Base-by-base conservation (phyloP, 2,797 vertebrate species). In the Esox masquinongy region DNA sequence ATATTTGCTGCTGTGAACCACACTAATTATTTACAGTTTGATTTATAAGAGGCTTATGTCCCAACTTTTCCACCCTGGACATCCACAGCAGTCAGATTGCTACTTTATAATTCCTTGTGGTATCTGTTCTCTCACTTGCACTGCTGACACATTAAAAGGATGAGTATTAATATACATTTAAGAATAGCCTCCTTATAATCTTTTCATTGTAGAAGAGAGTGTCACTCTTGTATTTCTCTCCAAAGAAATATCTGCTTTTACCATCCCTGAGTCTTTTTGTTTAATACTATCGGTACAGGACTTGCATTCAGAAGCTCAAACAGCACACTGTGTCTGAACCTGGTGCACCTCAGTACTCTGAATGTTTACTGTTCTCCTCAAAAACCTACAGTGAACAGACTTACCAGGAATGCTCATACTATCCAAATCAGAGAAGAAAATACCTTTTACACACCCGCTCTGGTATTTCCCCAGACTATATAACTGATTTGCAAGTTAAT, bases 151-250 rank as follows among this genome's bases (percentile, higher is more conserved):
- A 85, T 84, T 80, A 80, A 88, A 87, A 83, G 71, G 68, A 72
- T 67, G 63, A 68, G 74, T 76, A 74, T 31, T 84, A 86, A 80
- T 84, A 76, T 80, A 59, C 8, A 66, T 85, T 86, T 80, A 82
- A 86, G 74, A 90, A 90, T 90, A 92, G 82, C 80, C 77, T 74
- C 72, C 53, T 71, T 31, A 31, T 83, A 83, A 89, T 88, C 88
- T 84, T 76, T 78, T 81, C 77, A 76, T 77, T 85, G 80, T 85
- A 76, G 80, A 22, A 49, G 70, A 49, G 70, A 73, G 68, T 72
- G 80, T 82, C 81, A 82, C 74, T 78, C 74, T 77, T 71, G 70
- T 73, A 26, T 61, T 76, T 34, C 26, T 82, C 74, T 74, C 71
- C 43, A 76, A 73, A 34, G 1, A 39, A 51, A 56, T 77, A 80